A percentile compares a stretch with the other conserved stretches of the same genome.
These are phyloP conservation scores for Dasyurus viverrinus DNA, from an alignment of 2,113 vertebrate species.

Conservation along the genomic window DNA sequence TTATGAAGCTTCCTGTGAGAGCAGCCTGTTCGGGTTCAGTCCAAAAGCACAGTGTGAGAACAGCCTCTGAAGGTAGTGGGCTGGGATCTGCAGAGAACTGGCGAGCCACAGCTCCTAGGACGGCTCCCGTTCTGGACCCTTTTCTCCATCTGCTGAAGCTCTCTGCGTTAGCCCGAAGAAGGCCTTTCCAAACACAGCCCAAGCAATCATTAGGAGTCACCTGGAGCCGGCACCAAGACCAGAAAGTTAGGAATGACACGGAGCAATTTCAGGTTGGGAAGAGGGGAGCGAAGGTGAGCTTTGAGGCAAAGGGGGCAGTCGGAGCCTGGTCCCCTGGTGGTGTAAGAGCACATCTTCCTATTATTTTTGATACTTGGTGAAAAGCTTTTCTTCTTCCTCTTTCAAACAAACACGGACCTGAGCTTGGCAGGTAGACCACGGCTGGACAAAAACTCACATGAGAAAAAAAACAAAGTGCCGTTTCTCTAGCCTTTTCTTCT, in stretches of 20 bases:
- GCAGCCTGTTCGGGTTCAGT: too few species aligned
- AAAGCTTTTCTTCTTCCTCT: background rate
- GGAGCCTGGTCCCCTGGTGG: background rate
- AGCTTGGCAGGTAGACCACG: background rate
- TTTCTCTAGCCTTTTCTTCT: background rate
- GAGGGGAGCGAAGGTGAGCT: background rate
- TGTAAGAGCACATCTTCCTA: background rate
- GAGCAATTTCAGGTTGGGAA: background rate
- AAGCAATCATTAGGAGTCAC: background rate
- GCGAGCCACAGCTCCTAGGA: background rate
- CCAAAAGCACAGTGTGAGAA: background rate
- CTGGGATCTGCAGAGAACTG: background rate
- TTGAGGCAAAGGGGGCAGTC: background rate
- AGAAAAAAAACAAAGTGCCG: background rate
- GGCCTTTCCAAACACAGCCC: background rate
- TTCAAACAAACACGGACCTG: background rate
- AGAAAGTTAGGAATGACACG: background rate
- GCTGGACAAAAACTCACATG: background rate
- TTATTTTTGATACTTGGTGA: background rate
- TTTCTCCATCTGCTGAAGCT: background rate
- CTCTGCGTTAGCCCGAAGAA: too few species aligned
- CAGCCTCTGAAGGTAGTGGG: background rate
- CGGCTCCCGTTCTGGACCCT: background rate
- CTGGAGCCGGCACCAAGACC: background rate
- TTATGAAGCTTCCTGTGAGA: background rate